Conservation (phyloP, 2,113 vertebrate species). For the Turnix velox region DNA sequence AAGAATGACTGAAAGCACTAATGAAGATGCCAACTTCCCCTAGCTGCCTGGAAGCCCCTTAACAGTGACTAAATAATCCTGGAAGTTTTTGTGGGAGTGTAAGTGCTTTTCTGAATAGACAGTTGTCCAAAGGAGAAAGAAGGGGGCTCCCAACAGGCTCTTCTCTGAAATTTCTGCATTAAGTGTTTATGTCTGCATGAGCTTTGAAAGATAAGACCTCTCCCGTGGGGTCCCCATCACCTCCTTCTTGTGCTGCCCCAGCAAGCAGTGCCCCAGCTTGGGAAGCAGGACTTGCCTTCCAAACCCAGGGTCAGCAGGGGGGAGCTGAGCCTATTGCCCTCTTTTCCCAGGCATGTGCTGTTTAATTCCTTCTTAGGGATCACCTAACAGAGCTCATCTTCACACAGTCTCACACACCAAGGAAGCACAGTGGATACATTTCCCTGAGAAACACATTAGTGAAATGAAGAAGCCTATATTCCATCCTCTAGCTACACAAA, state of each 20-base stretch:
- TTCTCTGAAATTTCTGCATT: not conserved
- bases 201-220: rapidly evolving
- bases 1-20: not conserved
- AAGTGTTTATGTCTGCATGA: not conserved
- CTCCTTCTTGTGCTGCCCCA: not conserved
- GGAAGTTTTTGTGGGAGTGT: not conserved
- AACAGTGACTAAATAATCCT: not conserved
- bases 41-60: not conserved
- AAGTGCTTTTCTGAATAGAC: not conserved
- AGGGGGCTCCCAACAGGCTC: not conserved
- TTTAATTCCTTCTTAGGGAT: not conserved
- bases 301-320: rapidly evolving
- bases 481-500: not conserved
- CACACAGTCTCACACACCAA: not conserved
- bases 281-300: not conserved
- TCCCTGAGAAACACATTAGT: not conserved
- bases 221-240: not conserved
- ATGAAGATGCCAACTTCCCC: not conserved
- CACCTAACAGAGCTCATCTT: rapidly evolving
- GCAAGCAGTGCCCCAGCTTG: rapidly evolving
- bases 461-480: not conserved
- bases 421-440: not conserved
- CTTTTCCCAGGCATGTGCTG: not conserved
- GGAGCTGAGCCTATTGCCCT: not conserved
- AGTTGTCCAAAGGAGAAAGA: not conserved